These are phyloP conservation scores for Operophtera brumata DNA, from an alignment of 2,888 invertebrate genomes.

Conservation along the genomic window DNA sequence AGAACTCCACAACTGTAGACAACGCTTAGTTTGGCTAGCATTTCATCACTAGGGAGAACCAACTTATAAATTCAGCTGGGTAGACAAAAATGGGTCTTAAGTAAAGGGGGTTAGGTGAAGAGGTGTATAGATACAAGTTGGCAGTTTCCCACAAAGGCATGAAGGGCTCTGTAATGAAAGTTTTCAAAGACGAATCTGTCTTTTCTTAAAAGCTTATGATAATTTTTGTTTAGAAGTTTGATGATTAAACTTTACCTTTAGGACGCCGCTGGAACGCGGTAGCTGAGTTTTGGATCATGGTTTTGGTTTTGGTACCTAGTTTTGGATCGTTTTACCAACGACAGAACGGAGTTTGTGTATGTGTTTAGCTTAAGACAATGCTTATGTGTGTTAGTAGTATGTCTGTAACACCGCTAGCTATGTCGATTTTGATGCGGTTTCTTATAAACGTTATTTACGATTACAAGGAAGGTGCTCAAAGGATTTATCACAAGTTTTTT, in stretches of 20 bases:
- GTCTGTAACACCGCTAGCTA: too few species aligned
- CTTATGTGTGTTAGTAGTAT: too few species aligned
- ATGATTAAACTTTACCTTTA: constrained; percentile 3
- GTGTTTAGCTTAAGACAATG: too few species aligned
- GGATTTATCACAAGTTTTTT: too few species aligned
- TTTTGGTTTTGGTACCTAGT: too few species aligned
- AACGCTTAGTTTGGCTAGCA: constrained; percentile 10
- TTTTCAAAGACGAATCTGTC: constrained; percentile 14
- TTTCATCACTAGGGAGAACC: constrained; percentile 22
- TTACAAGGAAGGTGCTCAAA: too few species aligned
- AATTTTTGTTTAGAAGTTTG: constrained; percentile 19
- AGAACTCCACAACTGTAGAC: neutral
- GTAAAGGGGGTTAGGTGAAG: neutral
- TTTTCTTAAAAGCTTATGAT: constrained; percentile 22
- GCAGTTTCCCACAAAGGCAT: constrained; percentile 15
- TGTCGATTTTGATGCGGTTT: too few species aligned
- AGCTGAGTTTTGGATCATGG: too few species aligned
- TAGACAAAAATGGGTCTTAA: neutral
- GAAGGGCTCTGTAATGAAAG: constrained; percentile 25
- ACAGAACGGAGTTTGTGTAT: too few species aligned
- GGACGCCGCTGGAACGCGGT: neutral
- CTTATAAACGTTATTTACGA: too few species aligned
- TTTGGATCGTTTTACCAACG: too few species aligned
- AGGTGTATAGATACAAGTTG: neutral
- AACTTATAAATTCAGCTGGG: neutral